Evolutionary conservation across 2,888 invertebrate genomes (phyloP), one percentile per base, ranked within the genome.

Genomic region (Hedychridium roseum): DNA sequence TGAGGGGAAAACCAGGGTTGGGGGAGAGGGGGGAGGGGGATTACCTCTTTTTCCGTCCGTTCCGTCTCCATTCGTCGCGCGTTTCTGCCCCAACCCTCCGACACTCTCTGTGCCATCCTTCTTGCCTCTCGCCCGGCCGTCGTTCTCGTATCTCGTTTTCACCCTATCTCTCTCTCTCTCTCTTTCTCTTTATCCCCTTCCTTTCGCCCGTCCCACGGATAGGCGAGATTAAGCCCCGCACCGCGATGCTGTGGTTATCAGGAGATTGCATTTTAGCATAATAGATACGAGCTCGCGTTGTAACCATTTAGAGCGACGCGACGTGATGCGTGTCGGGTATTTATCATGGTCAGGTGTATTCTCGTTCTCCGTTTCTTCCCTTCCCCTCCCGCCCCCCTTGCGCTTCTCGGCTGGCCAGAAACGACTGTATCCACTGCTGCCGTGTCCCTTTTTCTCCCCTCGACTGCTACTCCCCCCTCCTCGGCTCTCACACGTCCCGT

Each of bases 221-320:
- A 60, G 64, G 64, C 59, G 66, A 62, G 68, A 70, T 70, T 65
- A 68, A 67, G 61, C 64, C 41, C 51, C 52, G 57, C 49, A 57
- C 53, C 56, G 57, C 54, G 61, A 54, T 44, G 49, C 54, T 50
- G 57, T 46, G 68, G 64, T 68, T 71, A 69, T 70, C 68, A 57
- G 68, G 60, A 71, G 71, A 70, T 71, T 71, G 69, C 64, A 65
- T 67, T 71, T 70, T 66, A 67, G 68, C 68, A 70, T 70, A 71
- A 70, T 69, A 56, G 70, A 50, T 49, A 51, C 54, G 52, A 45
- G 55, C 50, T 44, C 44, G 57, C 57, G 54, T 50, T 57, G 60
- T 58, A 60, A 40, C 59, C 51, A 53, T 61, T 71, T 64, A 57
- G 64, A 71, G 66, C 55, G 66, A 68, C 64, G 59, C 44, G 53